These are phyloP conservation scores for Zelleria hepariella DNA, from an alignment of 2,888 invertebrate genomes.

Conservation along the genomic window DNA sequence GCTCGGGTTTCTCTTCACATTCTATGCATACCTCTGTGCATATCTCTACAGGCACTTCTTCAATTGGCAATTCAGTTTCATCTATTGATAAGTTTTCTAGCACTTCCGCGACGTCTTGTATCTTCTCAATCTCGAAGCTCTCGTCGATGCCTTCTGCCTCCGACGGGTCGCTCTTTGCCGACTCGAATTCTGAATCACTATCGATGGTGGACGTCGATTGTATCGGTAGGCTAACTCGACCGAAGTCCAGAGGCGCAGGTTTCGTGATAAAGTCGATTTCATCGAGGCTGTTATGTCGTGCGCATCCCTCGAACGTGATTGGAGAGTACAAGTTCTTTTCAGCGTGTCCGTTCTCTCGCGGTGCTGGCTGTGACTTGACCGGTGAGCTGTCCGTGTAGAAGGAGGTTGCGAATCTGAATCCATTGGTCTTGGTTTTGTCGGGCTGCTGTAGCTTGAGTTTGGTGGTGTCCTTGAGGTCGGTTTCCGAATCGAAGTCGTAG, in stretches of 20 bases:
- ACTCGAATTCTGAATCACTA: constrained; percentile 64
- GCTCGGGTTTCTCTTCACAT: constrained; percentile 5
- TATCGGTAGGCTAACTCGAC: constrained; percentile 31
- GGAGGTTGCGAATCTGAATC: constrained; percentile 53
- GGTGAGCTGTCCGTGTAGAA: constrained; percentile 55
- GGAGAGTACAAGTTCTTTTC: constrained; percentile 57
- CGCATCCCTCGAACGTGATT: constrained; percentile 63
- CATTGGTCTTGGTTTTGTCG: constrained; percentile 63
- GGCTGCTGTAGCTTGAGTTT: constrained; percentile 48
- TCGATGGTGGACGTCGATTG: constrained; percentile 35
- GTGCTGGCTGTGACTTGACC: constrained; percentile 51
- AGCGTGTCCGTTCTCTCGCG: constrained; percentile 55
- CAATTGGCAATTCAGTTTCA: constrained; percentile 37
- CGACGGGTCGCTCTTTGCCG: constrained; percentile 60
- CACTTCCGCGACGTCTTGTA: constrained; percentile 25
- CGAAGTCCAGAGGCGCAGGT: constrained; percentile 23
- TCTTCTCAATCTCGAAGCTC: background rate
- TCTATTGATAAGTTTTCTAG: constrained; percentile 43
- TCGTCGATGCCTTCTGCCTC: constrained; percentile 41
- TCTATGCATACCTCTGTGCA: constrained; percentile 17
- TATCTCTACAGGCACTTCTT: constrained; percentile 23
- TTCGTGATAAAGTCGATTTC: constrained; percentile 44
- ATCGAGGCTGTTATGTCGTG: constrained; percentile 52
- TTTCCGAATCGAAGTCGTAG: constrained; percentile 63
- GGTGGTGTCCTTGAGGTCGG: constrained; percentile 44